Percentiles rank a stretch among this genome's conserved stretches.
phyloP scores from a whole-genome alignment of 2,113 vertebrate genomes.

The Nesospiza acunhae region DNA sequence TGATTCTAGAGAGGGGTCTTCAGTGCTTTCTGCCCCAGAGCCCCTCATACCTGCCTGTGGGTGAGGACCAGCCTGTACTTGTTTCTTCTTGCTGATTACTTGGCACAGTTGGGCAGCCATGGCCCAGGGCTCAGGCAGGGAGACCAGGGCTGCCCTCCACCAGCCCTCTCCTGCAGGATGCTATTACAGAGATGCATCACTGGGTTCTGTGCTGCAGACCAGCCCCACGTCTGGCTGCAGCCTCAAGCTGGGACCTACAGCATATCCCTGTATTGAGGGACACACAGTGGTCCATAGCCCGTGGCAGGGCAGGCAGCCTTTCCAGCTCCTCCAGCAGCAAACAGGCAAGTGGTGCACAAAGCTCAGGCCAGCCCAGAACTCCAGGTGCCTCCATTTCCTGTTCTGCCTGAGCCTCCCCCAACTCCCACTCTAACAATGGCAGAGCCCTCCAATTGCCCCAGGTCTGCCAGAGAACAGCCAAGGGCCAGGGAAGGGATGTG shows the following conservation, averaged over 20 bases:
- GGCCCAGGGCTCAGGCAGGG: not conserved
- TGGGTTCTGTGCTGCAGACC: not conserved
- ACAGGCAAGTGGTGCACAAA: not conserved
- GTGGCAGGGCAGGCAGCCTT: not conserved
- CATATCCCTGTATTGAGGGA: not conserved
- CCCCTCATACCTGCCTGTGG: not conserved
- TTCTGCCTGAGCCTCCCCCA: not conserved
- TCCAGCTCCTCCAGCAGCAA: not conserved
- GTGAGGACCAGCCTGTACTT: not conserved
- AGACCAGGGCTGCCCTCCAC: not conserved
- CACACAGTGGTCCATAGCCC: not conserved
- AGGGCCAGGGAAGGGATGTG: not conserved
- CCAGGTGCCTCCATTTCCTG: not conserved
- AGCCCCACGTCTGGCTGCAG: not conserved
- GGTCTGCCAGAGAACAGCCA: not conserved
- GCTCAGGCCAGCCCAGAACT: not conserved
- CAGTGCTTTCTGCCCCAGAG: not conserved
- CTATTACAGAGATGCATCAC: not conserved
- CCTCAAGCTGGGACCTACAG: not conserved
- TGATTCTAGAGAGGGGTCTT: not conserved
- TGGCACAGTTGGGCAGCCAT: rapidly evolving
- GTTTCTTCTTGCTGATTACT: not conserved
- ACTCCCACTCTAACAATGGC: rapidly evolving
- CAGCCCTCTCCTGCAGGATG: not conserved
- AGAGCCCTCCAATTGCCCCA: not conserved